Evolutionary conservation across 2,113 vertebrate species (phyloP).

Genomic region (Oreochromis tanganicae): DNA sequence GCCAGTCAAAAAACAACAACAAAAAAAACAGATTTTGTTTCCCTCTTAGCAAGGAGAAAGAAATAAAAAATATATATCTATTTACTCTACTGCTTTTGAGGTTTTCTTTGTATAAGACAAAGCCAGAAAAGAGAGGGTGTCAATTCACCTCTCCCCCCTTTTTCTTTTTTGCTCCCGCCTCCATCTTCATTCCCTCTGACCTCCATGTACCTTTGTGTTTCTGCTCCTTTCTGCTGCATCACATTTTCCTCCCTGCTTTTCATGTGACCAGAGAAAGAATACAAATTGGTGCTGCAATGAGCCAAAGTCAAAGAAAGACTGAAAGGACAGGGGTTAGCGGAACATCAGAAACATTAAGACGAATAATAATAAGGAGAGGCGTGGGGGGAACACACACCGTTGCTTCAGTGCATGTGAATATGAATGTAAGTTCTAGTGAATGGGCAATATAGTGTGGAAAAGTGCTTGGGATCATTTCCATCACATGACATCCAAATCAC

Average conservation of each 20-base stretch:
- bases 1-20: background rate
- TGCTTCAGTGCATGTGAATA: slow-evolving; percentile 27
- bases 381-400: background rate
- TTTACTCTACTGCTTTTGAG: background rate
- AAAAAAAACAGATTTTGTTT: background rate
- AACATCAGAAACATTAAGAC: slow-evolving; percentile 7
- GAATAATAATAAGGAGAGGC: background rate
- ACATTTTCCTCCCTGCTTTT: background rate
- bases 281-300: slow-evolving; percentile 2
- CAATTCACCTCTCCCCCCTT: background rate
- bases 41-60: background rate
- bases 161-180: background rate
- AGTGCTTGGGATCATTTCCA: slow-evolving; percentile 31
- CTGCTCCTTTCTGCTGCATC: slow-evolving; percentile 10
- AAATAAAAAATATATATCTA: background rate
- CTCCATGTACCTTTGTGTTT: slow-evolving; percentile 18
- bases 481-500: background rate
- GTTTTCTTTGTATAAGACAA: background rate
- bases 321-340: background rate
- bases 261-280: slow-evolving; percentile 35
- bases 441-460: slow-evolving; percentile 3
- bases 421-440: slow-evolving; percentile 19
- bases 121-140: background rate
- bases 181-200: background rate
- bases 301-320: slow-evolving; percentile 31